A percentile compares a stretch with the other conserved stretches of the same genome.
Evolutionary conservation across 37 sponge, comb jelly and placozoan genomes (phyloP).

Genomic region (Mnemiopsis leidyi): DNA sequence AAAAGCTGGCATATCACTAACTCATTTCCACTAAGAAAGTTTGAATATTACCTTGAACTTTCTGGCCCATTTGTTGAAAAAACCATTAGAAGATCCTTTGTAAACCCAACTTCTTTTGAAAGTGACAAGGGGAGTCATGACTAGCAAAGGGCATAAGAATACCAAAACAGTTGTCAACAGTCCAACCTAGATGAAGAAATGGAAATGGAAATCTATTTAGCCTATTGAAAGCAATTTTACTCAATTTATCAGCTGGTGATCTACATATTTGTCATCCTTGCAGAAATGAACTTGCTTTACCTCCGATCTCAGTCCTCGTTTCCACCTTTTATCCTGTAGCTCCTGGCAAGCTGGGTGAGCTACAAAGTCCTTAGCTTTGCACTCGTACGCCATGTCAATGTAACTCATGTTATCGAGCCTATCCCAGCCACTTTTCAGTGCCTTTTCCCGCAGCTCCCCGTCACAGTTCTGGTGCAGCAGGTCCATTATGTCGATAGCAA

Average conservation of each 20-base stretch:
- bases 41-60: background rate
- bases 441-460: background rate
- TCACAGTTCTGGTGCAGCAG: background rate
- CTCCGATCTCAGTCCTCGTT: slow-evolving; percentile 21
- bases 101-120: background rate
- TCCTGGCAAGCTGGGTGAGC: slow-evolving; percentile 65
- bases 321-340: slow-evolving; percentile 12
- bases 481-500: slow-evolving; percentile 26
- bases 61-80: background rate
- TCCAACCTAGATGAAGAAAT: background rate
- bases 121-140: background rate
- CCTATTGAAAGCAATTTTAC: too few species aligned
- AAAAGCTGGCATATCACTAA: too few species aligned
- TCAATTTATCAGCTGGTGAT: too few species aligned
- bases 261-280: too few species aligned
- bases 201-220: too few species aligned
- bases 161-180: background rate
- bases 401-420: background rate
- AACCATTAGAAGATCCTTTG: background rate
- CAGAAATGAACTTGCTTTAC: too few species aligned
- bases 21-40: background rate
- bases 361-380: slow-evolving; percentile 23
- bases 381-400: slow-evolving; percentile 51
- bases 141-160: slow-evolving; percentile 1
- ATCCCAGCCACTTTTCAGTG: slow-evolving; percentile 12